Evolutionary conservation across 92 coral and sea anemone species (phyloP).

Genomic region (Paramuricea clavata): DNA sequence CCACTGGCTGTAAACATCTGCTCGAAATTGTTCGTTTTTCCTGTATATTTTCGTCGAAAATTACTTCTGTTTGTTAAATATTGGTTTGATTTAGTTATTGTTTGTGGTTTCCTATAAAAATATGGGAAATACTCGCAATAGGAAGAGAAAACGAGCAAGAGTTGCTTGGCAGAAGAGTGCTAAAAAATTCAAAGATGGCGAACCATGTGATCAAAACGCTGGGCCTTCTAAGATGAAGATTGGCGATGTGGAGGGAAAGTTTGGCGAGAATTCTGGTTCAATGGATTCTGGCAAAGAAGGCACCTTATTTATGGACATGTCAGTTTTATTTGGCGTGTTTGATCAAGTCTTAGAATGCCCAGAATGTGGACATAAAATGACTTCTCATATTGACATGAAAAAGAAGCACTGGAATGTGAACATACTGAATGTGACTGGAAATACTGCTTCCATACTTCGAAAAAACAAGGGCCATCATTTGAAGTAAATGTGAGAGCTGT

Average conservation of each 20-base stretch:
- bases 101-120: background rate
- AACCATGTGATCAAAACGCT: background rate
- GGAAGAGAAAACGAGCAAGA: background rate
- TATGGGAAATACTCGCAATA: background rate
- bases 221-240: background rate
- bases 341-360: background rate
- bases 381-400: constrained; percentile 4
- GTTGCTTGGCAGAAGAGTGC: background rate
- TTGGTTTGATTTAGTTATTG: background rate
- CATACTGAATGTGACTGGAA: background rate
- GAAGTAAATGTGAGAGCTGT: background rate
- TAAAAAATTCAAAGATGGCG: constrained; percentile 12
- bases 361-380: background rate
- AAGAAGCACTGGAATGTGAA: background rate
- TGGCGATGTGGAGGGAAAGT: background rate
- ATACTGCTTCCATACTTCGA: background rate
- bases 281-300: background rate
- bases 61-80: background rate
- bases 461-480: background rate
- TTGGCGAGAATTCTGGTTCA: background rate
- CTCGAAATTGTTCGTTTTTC: background rate
- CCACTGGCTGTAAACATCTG: background rate
- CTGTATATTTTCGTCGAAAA: background rate
- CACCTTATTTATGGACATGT: background rate
- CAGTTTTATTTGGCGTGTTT: background rate